Percentiles rank a stretch among this genome's conserved stretches.
Evolutionary conservation across 2,113 vertebrate genomes (phyloP).

Genomic region (Peromyscus leucopus): DNA sequence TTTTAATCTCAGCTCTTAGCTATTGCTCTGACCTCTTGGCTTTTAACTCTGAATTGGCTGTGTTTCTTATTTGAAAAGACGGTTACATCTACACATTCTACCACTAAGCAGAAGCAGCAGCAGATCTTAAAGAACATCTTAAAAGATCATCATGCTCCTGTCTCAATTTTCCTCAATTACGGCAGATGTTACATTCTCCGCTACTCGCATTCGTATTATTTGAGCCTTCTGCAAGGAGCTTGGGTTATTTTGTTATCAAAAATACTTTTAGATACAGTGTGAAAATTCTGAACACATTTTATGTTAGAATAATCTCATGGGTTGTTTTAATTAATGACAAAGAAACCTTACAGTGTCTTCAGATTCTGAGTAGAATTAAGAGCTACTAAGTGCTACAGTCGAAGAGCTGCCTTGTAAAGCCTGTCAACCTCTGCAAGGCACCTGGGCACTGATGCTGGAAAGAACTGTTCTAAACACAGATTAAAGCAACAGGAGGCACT

Average conservation of each 20-base stretch:
- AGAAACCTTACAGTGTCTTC: slow-evolving; percentile 46
- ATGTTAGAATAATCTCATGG: not conserved
- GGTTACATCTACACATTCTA: no score
- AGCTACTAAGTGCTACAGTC: not conserved
- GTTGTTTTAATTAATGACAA: slow-evolving; percentile 48
- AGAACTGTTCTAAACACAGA: not conserved
- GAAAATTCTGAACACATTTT: slow-evolving; percentile 33
- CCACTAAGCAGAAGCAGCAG: not conserved
- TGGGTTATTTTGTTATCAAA: slow-evolving; percentile 12
- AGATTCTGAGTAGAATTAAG: slow-evolving; percentile 39
- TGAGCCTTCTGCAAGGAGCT: not conserved
- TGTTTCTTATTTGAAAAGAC: no score
- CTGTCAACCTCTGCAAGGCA: not conserved
- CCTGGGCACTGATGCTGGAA: not conserved
- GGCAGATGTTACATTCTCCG: not conserved
- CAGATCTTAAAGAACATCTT: not conserved
- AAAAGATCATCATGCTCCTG: not conserved
- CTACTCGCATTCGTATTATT: not conserved
- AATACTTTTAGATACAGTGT: not conserved
- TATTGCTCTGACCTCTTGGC: no score
- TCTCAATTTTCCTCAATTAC: not conserved
- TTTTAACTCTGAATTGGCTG: no score
- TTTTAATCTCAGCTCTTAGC: no score
- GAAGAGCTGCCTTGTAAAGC: not conserved
- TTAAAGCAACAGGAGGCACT: not conserved